These are phyloP conservation scores for Campodea augens DNA, from an alignment of 1,140 invertebrate species.

Conservation along the genomic window DNA sequence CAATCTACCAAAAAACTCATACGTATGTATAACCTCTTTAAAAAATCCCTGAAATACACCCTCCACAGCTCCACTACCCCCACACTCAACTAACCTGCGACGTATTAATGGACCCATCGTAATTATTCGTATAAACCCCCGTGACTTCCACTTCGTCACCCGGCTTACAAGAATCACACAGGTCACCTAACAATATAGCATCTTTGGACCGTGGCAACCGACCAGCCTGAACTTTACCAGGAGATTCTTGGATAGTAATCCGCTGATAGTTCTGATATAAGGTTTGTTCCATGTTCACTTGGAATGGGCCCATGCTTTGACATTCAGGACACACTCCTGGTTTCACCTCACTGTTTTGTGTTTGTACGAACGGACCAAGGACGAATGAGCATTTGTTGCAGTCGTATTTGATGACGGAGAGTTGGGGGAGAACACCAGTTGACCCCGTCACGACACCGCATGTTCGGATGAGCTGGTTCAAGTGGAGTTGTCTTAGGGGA, in stretches of 20 bases:
- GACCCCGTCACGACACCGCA: constrained; percentile 89
- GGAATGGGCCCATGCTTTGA: constrained; percentile 87
- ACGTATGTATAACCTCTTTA: too few relatives aligned
- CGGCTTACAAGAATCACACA: constrained; percentile 92
- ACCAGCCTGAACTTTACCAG: constrained; percentile 79
- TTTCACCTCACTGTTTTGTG: constrained; percentile 80
- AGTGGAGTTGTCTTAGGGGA: constrained; percentile 81
- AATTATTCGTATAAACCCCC: constrained; percentile 93
- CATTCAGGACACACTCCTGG: constrained; percentile 94
- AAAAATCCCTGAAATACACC: too few relatives aligned
- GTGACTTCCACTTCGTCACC: constrained; percentile 94
- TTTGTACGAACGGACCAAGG: constrained; percentile 88
- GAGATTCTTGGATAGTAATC: constrained; percentile 93
- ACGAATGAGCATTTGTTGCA: constrained; percentile 91
- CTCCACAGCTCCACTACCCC: too few relatives aligned
- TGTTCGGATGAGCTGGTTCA: constrained; percentile 88
- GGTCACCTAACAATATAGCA: constrained; percentile 80
- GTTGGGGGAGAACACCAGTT: constrained; percentile 86
- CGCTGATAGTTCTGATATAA: constrained; percentile 97
- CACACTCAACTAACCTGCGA: constrained; percentile 44
- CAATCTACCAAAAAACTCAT: too few relatives aligned
- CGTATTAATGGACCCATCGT: constrained; percentile 95
- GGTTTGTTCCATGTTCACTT: constrained; percentile 90
- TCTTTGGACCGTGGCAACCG: constrained; percentile 96
- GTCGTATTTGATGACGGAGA: constrained; percentile 91